Percentiles rank a stretch among this genome's conserved stretches.
These are phyloP conservation scores for Salpingus planirostris DNA, from an alignment of 2,888 invertebrate species.

Conservation along the genomic window DNA sequence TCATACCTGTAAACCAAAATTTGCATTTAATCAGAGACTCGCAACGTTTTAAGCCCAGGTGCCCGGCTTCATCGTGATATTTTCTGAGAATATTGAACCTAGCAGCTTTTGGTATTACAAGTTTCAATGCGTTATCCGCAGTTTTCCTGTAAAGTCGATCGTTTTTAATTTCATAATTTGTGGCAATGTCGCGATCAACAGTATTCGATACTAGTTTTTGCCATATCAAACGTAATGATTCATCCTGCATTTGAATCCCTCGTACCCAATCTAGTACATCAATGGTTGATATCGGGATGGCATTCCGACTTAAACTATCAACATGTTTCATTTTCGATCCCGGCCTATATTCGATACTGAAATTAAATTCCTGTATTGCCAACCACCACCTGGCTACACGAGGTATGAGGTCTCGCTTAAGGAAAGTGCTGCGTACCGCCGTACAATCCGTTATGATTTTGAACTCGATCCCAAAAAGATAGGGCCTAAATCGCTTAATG, in stretches of 20 bases:
- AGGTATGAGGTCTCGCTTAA: constrained; percentile 24
- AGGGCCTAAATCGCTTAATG: constrained; percentile 21
- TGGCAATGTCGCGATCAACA: constrained; percentile 1
- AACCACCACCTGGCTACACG: constrained; percentile 27
- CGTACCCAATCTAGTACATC: not conserved
- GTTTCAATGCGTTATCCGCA: not conserved
- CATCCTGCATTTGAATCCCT: not conserved
- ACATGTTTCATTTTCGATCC: not conserved
- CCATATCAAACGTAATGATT: not conserved
- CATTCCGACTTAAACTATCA: not conserved
- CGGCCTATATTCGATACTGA: not conserved
- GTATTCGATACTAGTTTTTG: not conserved
- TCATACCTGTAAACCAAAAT: constrained; percentile 17
- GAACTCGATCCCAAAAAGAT: constrained; percentile 21
- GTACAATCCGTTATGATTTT: constrained; percentile 29
- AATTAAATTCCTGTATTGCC: not conserved
- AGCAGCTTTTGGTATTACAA: not conserved
- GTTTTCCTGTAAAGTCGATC: constrained; percentile 12
- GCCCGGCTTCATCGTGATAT: not conserved
- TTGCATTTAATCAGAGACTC: not conserved
- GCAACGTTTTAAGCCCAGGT: not conserved
- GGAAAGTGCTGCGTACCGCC: constrained; percentile 22
- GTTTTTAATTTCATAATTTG: constrained; percentile 11
- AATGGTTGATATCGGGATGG: not conserved
- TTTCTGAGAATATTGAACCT: not conserved